A percentile compares a stretch with the other conserved stretches of the same genome.
These are phyloP conservation scores for Polypedilum pembai DNA, from an alignment of 1,140 invertebrate genomes.

Conservation along the genomic window DNA sequence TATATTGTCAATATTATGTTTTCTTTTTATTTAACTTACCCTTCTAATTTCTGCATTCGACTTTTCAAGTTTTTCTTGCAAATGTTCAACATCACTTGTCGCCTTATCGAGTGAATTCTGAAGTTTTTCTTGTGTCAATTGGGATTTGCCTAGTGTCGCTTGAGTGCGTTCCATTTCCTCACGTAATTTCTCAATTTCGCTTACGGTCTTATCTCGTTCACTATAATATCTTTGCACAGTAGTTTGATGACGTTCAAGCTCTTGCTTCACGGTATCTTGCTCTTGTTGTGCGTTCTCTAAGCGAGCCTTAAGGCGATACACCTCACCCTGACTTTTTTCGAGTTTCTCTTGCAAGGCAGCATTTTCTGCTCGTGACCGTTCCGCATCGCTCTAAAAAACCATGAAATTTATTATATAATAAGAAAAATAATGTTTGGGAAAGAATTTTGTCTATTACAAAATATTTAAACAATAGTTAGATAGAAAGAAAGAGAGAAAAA, in stretches of 20 bases:
- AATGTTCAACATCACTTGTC: constrained; percentile 82
- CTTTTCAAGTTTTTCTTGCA: constrained; percentile 80
- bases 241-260: constrained; percentile 62
- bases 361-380: constrained; percentile 72
- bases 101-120: constrained; percentile 80
- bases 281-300: constrained; percentile 90
- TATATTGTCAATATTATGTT: too few species aligned
- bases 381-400: constrained; percentile 63
- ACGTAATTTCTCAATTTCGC: constrained; percentile 79
- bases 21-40: constrained; percentile 47
- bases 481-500: too few species aligned
- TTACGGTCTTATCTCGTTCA: constrained; percentile 76
- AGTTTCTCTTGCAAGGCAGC: constrained; percentile 83
- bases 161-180: constrained; percentile 85
- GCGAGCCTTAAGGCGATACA: constrained; percentile 85
- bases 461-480: too few species aligned
- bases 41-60: constrained; percentile 69
- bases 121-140: constrained; percentile 82
- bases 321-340: constrained; percentile 89
- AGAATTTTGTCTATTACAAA: too few species aligned
- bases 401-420: too few species aligned
- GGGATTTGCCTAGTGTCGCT: constrained; percentile 78
- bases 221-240: constrained; percentile 71
- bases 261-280: constrained; percentile 84
- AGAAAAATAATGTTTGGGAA: too few species aligned